A percentile compares a stretch with the other conserved stretches of the same genome.
Evolutionary conservation across 1,140 invertebrate species (phyloP).

Genomic region (Papilio machaon): DNA sequence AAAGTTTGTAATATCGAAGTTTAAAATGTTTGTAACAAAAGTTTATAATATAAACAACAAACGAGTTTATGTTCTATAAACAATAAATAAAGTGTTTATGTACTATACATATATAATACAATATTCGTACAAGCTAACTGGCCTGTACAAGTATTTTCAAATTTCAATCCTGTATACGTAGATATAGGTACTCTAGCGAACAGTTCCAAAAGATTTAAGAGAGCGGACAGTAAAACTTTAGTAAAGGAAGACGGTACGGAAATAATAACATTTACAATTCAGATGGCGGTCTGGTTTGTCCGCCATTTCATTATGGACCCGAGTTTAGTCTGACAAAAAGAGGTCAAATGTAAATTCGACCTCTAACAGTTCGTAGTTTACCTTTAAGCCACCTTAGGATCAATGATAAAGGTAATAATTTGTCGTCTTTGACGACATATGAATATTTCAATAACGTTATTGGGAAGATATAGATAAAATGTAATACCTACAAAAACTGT

Average conservation of each 20-base stretch:
- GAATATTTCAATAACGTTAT: no score
- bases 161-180: neutral
- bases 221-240: slow-evolving; percentile 34
- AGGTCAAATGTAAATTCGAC: slow-evolving; percentile 42
- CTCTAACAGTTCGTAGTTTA: slow-evolving; percentile 39
- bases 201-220: slow-evolving; percentile 26
- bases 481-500: no score
- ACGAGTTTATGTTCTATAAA: no score
- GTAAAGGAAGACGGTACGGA: slow-evolving; percentile 48
- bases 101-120: no score
- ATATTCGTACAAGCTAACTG: no score
- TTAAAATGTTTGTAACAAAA: no score
- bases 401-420: slow-evolving; percentile 22
- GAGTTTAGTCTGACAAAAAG: slow-evolving; percentile 44
- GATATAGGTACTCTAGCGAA: neutral
- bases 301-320: slow-evolving; percentile 53
- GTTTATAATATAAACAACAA: no score
- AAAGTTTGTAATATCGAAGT: no score
- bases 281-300: slow-evolving; percentile 51
- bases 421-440: neutral
- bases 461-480: no score
- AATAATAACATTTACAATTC: slow-evolving; percentile 64
- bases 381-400: slow-evolving; percentile 19
- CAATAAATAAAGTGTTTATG: no score
- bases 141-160: neutral